These are phyloP conservation scores for Aphrophora alni DNA, from an alignment of 2,888 invertebrate species.

Conservation along the genomic window DNA sequence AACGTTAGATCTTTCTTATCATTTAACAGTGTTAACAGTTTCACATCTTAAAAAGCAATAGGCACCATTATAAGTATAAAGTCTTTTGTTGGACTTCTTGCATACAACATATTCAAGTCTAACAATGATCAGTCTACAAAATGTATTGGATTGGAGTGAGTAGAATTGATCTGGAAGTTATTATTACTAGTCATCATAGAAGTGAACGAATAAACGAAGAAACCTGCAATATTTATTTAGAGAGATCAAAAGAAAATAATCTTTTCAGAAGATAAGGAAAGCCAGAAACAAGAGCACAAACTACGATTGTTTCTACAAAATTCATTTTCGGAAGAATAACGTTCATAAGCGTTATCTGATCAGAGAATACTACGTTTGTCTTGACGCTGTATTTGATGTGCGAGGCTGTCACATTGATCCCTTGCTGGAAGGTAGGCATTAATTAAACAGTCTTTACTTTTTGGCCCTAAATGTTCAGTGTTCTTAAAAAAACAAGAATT, in stretches of 20 bases:
- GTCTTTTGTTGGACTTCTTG: slow-evolving; percentile 87
- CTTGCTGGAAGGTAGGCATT: no score
- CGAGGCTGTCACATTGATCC: no score
- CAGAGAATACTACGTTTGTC: no score
- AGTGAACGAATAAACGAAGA: slow-evolving; percentile 84
- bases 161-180: slow-evolving; percentile 93
- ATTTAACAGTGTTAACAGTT: slow-evolving; percentile 84
- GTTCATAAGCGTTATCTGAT: no score
- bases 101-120: slow-evolving; percentile 93
- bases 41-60: slow-evolving; percentile 81
- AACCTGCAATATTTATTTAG: slow-evolving; percentile 82
- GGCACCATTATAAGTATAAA: slow-evolving; percentile 93
- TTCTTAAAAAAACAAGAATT: no score
- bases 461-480: no score
- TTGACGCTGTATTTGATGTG: no score
- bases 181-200: slow-evolving; percentile 86
- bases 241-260: slow-evolving; percentile 85
- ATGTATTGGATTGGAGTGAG: slow-evolving; percentile 94
- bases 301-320: no score
- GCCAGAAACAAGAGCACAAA: slow-evolving; percentile 86
- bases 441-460: no score
- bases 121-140: slow-evolving; percentile 95
- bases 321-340: no score
- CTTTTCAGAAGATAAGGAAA: slow-evolving; percentile 86
- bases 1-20: slow-evolving; percentile 85